Percentiles rank a stretch among this genome's conserved stretches.
Conservation (phyloP, 1,140 invertebrate genomes). For the Philaenus spumarius region DNA sequence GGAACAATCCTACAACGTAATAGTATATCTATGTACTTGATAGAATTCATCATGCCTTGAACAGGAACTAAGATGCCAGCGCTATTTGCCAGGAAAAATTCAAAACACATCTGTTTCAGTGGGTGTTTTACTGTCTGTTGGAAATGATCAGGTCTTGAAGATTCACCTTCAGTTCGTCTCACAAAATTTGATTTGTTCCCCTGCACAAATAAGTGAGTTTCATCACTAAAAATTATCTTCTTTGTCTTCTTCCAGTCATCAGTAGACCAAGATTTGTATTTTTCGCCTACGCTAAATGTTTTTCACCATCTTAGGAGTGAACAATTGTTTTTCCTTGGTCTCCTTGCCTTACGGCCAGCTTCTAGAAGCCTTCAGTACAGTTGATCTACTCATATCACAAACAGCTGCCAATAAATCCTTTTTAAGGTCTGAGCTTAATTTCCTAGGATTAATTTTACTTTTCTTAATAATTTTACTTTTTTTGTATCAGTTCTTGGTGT, state of each 20-base stretch:
- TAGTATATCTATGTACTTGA: no score
- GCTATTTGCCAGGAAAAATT: background rate
- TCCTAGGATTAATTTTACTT: slow-evolving; percentile 1
- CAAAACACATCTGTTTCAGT: slow-evolving; percentile 3
- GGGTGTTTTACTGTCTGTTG: background rate
- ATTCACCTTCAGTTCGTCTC: background rate
- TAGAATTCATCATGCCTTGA: no score
- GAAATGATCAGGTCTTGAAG: background rate
- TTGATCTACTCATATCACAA: no score
- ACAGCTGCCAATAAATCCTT: no score
- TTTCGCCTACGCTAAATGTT: background rate
- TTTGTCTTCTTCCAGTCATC: slow-evolving; percentile 3
- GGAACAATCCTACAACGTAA: no score
- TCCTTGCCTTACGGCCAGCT: no score
- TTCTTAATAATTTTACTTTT: background rate
- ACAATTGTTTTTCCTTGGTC: slow-evolving; percentile 10
- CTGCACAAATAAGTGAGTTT: slow-evolving; percentile 6
- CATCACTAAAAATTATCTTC: slow-evolving; percentile 11
- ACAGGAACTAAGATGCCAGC: background rate
- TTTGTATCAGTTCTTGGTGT: slow-evolving; percentile 5
- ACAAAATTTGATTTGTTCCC: slow-evolving; percentile 5
- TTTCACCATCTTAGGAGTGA: background rate
- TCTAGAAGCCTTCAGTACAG: no score
- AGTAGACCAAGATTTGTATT: background rate
- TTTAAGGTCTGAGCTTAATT: background rate